Evolutionary conservation across 2,797 vertebrate genomes (phyloP).

Genomic region (Coccyzus lansbergi): DNA sequence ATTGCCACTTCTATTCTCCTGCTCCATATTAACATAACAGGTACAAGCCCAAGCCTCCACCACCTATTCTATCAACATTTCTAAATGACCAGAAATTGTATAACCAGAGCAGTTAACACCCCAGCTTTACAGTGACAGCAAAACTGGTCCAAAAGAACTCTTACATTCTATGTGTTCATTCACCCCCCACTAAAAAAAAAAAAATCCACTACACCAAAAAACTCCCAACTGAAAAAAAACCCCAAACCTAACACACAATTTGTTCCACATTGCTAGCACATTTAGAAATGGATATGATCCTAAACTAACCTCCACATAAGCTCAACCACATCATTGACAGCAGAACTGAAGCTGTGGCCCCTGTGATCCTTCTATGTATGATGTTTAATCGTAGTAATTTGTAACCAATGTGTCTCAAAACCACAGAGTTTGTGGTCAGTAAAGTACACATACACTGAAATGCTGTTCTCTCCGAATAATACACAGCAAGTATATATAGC

Average conservation of each 20-base stretch:
- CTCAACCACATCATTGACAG: background rate
- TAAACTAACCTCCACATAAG: background rate
- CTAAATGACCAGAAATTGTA: background rate
- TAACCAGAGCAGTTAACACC: background rate
- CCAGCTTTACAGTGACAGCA: background rate
- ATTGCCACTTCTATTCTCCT: background rate
- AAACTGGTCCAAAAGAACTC: background rate
- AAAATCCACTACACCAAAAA: background rate
- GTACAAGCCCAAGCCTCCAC: background rate
- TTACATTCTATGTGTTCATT: rapidly evolving
- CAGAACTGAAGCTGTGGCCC: background rate
- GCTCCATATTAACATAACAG: background rate
- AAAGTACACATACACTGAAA: background rate
- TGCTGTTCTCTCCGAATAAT: background rate
- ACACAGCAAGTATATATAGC: background rate
- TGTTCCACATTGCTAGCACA: background rate
- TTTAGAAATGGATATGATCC: background rate
- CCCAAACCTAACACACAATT: background rate
- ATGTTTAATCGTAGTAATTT: background rate
- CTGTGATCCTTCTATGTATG: background rate
- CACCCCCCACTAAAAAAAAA: background rate
- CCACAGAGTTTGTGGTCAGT: background rate
- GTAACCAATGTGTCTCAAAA: background rate
- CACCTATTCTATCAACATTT: background rate
- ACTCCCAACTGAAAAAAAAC: background rate